These are phyloP conservation scores for Esox lucius DNA, from an alignment of 2,797 vertebrate species.

Conservation along the genomic window DNA sequence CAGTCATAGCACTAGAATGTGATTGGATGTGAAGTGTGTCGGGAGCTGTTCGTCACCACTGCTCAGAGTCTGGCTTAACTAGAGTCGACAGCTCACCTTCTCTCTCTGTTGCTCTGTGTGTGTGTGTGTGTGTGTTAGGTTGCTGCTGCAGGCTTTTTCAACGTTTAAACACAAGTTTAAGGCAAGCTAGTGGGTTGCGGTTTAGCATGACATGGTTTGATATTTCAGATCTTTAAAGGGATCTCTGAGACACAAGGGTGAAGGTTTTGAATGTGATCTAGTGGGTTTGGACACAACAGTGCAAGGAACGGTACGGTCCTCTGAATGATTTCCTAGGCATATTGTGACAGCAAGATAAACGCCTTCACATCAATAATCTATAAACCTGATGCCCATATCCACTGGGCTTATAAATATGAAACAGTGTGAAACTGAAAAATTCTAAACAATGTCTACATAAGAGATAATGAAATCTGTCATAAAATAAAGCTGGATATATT, in stretches of 20 bases:
- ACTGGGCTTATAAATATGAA: no score
- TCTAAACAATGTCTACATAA: no score
- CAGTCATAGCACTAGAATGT: slow-evolving; percentile 61
- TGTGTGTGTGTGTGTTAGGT: slow-evolving; percentile 21
- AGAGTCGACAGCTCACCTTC: slow-evolving; percentile 47
- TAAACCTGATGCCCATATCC: no score
- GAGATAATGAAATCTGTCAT: no score
- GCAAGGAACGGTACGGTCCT: background rate
- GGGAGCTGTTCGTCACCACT: slow-evolving; percentile 59
- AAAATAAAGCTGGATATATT: no score
- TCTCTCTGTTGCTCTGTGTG: slow-evolving; percentile 7
- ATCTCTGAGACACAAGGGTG: background rate
- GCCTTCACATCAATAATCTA: no score
- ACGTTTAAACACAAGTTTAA: background rate
- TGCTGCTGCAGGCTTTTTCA: background rate
- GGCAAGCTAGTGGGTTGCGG: background rate
- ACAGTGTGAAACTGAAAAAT: no score
- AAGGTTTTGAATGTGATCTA: background rate
- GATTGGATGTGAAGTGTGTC: slow-evolving; percentile 71
- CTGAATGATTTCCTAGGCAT: background rate
- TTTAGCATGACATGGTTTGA: background rate
- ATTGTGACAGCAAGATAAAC: no score
- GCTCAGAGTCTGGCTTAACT: slow-evolving; percentile 56
- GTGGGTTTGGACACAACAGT: background rate
- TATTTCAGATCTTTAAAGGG: background rate